Evolutionary conservation across 1,140 invertebrate genomes (phyloP), one percentile per base, ranked within the genome.

Genomic region (Pygmarrhopalites habei): DNA sequence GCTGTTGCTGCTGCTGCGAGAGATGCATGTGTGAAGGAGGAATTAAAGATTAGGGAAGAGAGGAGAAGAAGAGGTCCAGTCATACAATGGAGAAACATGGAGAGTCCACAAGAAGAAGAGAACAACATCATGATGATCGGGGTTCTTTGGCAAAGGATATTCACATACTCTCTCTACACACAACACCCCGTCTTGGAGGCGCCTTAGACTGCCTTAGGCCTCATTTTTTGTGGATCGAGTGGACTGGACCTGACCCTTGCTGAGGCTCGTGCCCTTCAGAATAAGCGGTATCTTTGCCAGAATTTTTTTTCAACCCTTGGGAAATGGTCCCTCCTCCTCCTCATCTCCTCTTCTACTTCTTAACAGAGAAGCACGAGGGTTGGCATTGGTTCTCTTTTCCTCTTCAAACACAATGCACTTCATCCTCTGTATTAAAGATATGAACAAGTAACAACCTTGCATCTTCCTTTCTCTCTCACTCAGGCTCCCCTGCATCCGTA

Each of bases 191-290:
- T 66, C 65, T 66, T 59, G 65, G 61, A 62, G 65, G 65, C 65
- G 65, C 65, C 65, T 43, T 43, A 39, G 28, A 52, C 12, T 30
- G 60, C 65, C 65, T 23, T 35, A 49, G 65, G 65, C 60, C 53
- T 47, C 41, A 29, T 60, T 39, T 25, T 56, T 62, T 62, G 56
- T 62, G 51, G n/a, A n/a, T n/a, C n/a, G n/a, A n/a, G 55, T 64
- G 56, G 39, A 58, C 62, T 58, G 56, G 56, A 64, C 62, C 62
- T 64, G 55, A 64, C 62, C 62, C 56, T 58, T 58, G 65, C 60
- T 62, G 32, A 63, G 60, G 65, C 65, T 66, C 65, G 65, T 66
- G 65, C 65, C 60, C 65, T 66, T 66, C 65, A 63, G 55, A 35
- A 58, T 61, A 66, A 66, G 64, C 64, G 59, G 64, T 62, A 57